Evolutionary conservation across 2,113 vertebrate genomes (phyloP).

Genomic region (Pluvialis apricaria): DNA sequence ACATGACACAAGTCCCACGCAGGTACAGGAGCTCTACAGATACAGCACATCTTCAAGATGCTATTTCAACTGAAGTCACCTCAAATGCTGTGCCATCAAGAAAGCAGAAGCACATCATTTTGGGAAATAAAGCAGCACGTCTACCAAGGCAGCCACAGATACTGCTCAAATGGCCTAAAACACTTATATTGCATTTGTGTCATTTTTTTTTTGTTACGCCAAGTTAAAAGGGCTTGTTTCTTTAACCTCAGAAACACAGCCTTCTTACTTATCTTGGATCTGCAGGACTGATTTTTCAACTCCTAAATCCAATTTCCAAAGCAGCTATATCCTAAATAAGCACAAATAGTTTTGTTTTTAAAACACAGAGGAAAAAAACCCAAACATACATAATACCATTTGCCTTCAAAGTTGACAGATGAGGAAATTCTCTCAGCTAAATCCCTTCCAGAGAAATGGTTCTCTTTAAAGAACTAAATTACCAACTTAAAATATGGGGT

Average conservation of each 20-base stretch:
- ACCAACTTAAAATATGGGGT: not conserved
- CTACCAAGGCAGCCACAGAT: not conserved
- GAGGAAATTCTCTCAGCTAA: not conserved
- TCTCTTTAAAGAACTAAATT: not conserved
- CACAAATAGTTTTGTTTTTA: not conserved
- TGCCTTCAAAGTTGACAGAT: not conserved
- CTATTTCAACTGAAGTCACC: not conserved
- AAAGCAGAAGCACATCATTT: not conserved
- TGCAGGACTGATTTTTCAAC: not conserved
- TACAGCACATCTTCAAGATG: not conserved
- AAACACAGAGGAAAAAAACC: not conserved
- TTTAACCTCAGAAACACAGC: not conserved
- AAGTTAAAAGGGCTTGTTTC: not conserved
- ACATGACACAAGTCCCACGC: fast-evolving
- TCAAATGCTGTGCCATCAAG: not conserved
- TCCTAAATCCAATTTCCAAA: not conserved
- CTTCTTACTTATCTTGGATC: not conserved
- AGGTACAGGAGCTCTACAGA: not conserved
- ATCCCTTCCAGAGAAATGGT: not conserved
- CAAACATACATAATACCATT: not conserved
- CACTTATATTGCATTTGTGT: not conserved
- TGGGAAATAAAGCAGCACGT: fast-evolving
- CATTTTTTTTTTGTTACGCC: not conserved
- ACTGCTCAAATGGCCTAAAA: not conserved
- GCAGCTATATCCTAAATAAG: not conserved